phyloP scores from a whole-genome alignment of 2,888 invertebrate species.

The Netelia virgata region DNA sequence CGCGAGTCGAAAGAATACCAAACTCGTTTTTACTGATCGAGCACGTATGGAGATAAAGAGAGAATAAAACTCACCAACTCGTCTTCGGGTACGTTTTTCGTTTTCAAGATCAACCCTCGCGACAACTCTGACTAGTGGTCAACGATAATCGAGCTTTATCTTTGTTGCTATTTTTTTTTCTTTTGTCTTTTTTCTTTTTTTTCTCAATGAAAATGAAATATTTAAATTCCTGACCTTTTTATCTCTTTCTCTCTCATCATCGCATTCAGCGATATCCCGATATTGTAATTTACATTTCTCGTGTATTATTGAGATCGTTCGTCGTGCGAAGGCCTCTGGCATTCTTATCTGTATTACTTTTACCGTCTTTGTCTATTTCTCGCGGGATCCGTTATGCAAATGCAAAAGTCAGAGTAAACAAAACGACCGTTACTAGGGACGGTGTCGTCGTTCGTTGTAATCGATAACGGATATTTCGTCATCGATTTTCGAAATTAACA shows the following conservation, averaged over 20 bases:
- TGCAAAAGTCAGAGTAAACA: slow-evolving; percentile 8
- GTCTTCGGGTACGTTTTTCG: slow-evolving; percentile 23
- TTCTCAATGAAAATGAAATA: neutral
- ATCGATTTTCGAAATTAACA: too few species aligned
- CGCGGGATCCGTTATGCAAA: slow-evolving; percentile 27
- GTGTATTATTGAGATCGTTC: neutral
- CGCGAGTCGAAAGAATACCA: neutral
- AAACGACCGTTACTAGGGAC: neutral
- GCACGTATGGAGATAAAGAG: slow-evolving; percentile 10
- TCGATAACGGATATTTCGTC: neutral
- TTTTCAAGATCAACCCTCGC: slow-evolving; percentile 42
- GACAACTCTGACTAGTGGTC: slow-evolving; percentile 5
- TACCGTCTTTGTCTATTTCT: neutral
- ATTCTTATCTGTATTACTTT: neutral
- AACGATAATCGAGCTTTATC: neutral
- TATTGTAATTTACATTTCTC: slow-evolving; percentile 14
- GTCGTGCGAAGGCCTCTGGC: neutral
- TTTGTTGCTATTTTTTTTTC: neutral
- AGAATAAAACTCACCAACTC: slow-evolving; percentile 17
- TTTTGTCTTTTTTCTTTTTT: neutral
- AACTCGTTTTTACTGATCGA: slow-evolving; percentile 13
- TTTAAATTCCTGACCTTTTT: neutral
- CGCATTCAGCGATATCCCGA: neutral
- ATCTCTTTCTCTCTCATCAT: neutral
- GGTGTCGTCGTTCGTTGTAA: neutral